Base-by-base conservation (phyloP, 2,797 vertebrate species). In the Toxotes lorentzi region DNA sequence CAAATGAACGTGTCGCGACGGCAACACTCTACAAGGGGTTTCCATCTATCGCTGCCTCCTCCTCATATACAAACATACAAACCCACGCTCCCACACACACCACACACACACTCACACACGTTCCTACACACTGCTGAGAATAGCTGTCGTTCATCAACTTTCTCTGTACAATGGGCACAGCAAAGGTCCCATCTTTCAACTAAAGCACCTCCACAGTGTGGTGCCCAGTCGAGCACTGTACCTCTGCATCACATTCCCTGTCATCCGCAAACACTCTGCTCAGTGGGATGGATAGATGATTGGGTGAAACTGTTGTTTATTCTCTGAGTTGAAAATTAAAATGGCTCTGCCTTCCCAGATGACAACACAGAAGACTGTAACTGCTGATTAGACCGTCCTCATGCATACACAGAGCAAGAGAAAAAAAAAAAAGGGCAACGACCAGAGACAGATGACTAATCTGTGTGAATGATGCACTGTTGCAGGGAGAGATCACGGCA, bases 121-220 rank as follows among this genome's bases (percentile, higher is more conserved):
- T 7, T 13, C 62, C 63, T n/a, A 61, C 76, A 67, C 76, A 81
- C 79, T 67, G 79, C 84, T 64, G 89, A 83, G 81, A 91, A 92
- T 90, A 74, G 84, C 90, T 89, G 87, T 85, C 90, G 92, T 94
- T 92, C 89, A 91, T 94, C 93, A 93, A 76, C 73, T 76, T 83
- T 90, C 88, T 73, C 82, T 74, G 73, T 67, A 90, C 88, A 93
- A 91, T 86, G 83, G 88, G 81, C 88, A 88, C 70, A 82, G 84
- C 86, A 86, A 92, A 86, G 86, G 77, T 82, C 76, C 85, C 91
- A 91, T 90, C 78, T 83, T 89, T 88, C 91, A 90, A 68, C 83
- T 72, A 47, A 92, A 90, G 89, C 86, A 86, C 89, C 76, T 73
- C 70, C 86, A 89, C 62, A 53, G 64, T 10, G 79, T 54, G 4